phyloP scores from a whole-genome alignment of 2,113 vertebrate species.

The Gobiocypris rarus region DNA sequence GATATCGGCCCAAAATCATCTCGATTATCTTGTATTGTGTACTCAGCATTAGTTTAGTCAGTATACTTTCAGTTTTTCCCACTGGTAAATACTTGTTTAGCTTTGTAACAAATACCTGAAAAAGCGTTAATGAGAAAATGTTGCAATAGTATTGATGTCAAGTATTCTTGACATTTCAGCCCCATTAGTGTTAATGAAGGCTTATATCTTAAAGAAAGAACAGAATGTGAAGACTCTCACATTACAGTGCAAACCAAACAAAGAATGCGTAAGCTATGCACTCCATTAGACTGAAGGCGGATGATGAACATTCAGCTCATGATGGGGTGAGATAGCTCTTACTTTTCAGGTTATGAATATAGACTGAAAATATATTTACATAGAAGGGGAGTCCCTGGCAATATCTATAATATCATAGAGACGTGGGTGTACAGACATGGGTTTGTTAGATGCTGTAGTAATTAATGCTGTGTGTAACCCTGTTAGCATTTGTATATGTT shows the following conservation, averaged over 20 bases:
- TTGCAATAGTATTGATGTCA: not conserved
- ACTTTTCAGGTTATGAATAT: not conserved
- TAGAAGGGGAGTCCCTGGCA: not conserved
- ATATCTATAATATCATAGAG: not conserved
- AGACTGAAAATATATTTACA: not conserved
- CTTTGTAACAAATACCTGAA: not conserved
- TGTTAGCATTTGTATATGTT: not conserved
- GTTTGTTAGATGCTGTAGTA: not conserved
- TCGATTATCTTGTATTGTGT: no score
- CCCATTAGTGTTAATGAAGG: not conserved
- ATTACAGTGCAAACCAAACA: not conserved
- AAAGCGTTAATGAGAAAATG: not conserved
- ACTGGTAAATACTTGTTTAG: not conserved
- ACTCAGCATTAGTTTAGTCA: no score
- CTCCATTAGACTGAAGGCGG: not conserved
- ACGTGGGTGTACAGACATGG: not conserved
- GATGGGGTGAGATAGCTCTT: not conserved
- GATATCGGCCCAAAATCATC: no score
- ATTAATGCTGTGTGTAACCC: not conserved
- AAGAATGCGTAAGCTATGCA: not conserved
- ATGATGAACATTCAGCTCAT: not conserved
- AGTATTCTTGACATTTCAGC: not conserved
- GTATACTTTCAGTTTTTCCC: not conserved
- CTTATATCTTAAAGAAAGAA: not conserved
- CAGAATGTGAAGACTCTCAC: conserved; percentile 14